These are phyloP conservation scores for Enteromius fasciolatus DNA, from an alignment of 2,797 vertebrate species.

Conservation along the genomic window DNA sequence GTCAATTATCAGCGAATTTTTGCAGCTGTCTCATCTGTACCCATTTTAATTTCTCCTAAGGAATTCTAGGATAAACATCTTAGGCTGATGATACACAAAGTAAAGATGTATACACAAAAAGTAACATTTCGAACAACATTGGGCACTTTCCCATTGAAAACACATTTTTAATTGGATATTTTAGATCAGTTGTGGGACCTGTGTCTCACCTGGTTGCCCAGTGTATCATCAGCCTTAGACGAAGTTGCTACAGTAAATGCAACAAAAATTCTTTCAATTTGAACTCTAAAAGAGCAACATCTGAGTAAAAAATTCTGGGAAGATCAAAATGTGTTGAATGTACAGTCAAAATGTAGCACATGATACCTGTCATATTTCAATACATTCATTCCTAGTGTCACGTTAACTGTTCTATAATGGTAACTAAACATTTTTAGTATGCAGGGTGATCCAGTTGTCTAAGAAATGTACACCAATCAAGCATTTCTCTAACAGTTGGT, in stretches of 20 bases:
- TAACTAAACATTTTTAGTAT: not conserved
- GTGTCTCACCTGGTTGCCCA: no score
- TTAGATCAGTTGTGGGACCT: no score
- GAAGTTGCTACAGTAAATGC: not conserved
- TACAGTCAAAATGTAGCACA: not conserved
- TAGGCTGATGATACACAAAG: not conserved
- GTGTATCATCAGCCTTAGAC: no score
- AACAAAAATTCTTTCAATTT: not conserved
- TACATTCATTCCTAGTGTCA: slow-evolving; percentile 4
- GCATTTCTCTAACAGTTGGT: not conserved
- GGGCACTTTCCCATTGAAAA: no score
- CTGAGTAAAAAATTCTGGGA: not conserved
- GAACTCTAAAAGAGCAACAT: not conserved
- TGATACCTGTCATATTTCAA: not conserved
- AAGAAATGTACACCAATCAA: not conserved
- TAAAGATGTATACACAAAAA: no score
- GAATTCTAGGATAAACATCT: not conserved
- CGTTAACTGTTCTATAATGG: not conserved
- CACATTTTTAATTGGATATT: no score
- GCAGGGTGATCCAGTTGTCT: not conserved
- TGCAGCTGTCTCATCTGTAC: not conserved
- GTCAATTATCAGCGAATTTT: not conserved
- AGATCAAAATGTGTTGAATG: not conserved
- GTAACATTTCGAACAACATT: no score
- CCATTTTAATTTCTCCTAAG: no score